These are phyloP conservation scores for Celastrina argiolus DNA, from an alignment of 2,888 invertebrate genomes.

Conservation along the genomic window DNA sequence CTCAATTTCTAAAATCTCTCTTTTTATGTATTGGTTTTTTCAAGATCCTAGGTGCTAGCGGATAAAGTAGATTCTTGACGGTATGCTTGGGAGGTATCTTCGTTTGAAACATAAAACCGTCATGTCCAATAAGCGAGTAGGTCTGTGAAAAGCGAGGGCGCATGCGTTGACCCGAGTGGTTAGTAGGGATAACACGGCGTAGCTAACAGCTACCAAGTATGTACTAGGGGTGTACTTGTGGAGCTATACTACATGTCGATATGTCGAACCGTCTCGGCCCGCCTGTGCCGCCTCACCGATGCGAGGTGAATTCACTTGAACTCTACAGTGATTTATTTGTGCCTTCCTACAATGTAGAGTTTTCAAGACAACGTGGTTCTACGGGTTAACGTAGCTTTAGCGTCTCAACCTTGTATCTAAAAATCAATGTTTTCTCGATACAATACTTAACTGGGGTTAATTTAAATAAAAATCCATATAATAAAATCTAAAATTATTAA, in stretches of 20 bases:
- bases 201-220: conserved; percentile 36
- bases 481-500: too few species aligned
- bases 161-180: conserved; percentile 52
- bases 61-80: too few species aligned
- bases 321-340: conserved; percentile 8
- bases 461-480: too few species aligned
- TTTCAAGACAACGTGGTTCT: neutral
- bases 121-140: conserved; percentile 22
- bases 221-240: conserved; percentile 34
- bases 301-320: conserved; percentile 19
- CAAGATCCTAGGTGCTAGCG: too few species aligned
- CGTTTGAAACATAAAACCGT: neutral
- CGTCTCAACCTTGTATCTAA: too few species aligned
- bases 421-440: too few species aligned
- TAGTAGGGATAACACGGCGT: conserved; percentile 40
- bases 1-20: too few species aligned
- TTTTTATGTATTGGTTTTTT: too few species aligned
- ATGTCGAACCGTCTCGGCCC: conserved; percentile 23
- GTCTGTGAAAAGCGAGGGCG: conserved; percentile 38
- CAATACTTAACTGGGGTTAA: too few species aligned
- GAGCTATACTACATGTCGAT: conserved; percentile 26
- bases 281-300: conserved; percentile 18
- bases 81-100: neutral
- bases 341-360: neutral
- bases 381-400: too few species aligned